Base-by-base conservation (phyloP, 2,888 invertebrate genomes). In the Tiphia femorata region DNA sequence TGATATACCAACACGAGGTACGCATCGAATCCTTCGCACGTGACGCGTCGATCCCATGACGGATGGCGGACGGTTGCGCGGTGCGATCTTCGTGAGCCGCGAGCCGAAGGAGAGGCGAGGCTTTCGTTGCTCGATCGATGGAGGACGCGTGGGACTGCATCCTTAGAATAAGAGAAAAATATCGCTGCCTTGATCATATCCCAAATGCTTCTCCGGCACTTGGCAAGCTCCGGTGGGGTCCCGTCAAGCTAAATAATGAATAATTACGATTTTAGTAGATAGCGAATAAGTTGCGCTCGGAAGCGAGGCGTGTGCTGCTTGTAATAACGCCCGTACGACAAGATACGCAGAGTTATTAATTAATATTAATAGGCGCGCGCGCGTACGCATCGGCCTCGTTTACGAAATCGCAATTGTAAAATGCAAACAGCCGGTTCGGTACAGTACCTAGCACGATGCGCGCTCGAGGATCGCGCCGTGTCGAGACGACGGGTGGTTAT, bases 1-100 rank as follows among this genome's bases (percentile, higher is more conserved):
- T n/a, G n/a, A n/a, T n/a, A n/a, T n/a, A n/a, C n/a, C n/a, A n/a
- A 3, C 40, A 29, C 47, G 54, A 41, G 50, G 47, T 43, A 49
- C 17, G 27, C 33, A 47, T n/a, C n/a, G n/a, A n/a, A n/a, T n/a
- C n/a, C n/a, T n/a, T n/a, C n/a, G n/a, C n/a, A n/a, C n/a, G n/a
- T n/a, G n/a, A 62, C 43, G 62, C 62, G 66, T 70, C 67, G 62
- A 64, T 77, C 70, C 72, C 68, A 76, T 77, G 76, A 76, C 70
- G 72, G 67, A 76, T 75, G 64, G 62, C 73, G 59, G 62, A 44
- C 58, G 57, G 53, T 57, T 64, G 33, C 19, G 58, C 49, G 50
- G 44, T 19, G 46, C 49, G 59, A 65, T 53, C 49, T 48, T 43
- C 41, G 54, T 50, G 47, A 17, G 14, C 30, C 14, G 16, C 21